Base-by-base conservation (phyloP, 1,140 invertebrate genomes). In the Polyergus mexicanus region DNA sequence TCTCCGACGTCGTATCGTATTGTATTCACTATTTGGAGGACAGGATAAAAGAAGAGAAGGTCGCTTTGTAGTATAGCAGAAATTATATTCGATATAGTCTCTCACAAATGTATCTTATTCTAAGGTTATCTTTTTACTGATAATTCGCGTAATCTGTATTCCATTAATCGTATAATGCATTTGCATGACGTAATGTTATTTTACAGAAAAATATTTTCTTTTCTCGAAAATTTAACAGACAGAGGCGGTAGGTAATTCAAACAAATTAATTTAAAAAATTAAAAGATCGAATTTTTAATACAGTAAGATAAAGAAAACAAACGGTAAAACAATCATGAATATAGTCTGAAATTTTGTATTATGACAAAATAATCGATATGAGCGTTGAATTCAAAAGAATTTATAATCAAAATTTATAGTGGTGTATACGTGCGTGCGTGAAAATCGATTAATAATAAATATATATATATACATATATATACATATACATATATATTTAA, bases 11-110 rank as follows among this genome's bases (percentile, higher is more conserved):
- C 88, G 69, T 69, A 87, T 74, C 76, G 88, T 83, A 86, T 89
- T 89, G 87, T 89, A 71, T 76, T 89, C 87, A 89, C 89, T 89
- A 87, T 89, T 89, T 83, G 85, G 84, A 89, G 87, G 66, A 84
- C 41, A 66, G 66, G 54, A 41, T 47, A 56, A 41, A 72, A 86
- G 75, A 80, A 60, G 38, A 72, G 68, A 74, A 87, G 76, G 69
- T 66, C 72, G 25, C 22, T 60, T 47, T 74, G 44, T 44, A 56
- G 44, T 44, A 54, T 28, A 65, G 56, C 56, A 62, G 32, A 41
- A 86, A 86, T 81, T 83, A 74, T 81, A 83, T 74, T 83, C 78
- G 41, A 44, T 58, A 54, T 83, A 35, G 11, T 72, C 54, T 72
- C 51, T 51, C 54, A 32, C 51, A 38, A 72, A 62, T 44, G 19